Percentiles rank a stretch among this genome's conserved stretches.
Conservation (phyloP, 1,140 invertebrate species). For the Adoxophyes honmai region DNA sequence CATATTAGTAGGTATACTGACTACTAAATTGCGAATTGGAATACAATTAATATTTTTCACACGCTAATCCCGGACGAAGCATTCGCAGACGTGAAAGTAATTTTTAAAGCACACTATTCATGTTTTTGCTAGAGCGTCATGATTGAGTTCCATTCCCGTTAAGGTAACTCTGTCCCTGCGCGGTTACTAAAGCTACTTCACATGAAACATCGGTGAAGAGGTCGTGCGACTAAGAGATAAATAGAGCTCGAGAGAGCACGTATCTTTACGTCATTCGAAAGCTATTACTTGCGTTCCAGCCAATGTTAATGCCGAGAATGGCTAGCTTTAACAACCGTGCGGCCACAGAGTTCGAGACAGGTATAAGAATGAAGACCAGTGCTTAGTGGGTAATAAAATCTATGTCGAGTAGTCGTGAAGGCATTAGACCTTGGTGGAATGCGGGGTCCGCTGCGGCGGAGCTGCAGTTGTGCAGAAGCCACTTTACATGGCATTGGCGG, state of each 20-base stretch:
- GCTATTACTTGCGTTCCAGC: slow-evolving; percentile 2
- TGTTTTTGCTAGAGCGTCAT: not conserved
- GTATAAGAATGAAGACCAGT: slow-evolving; percentile 1
- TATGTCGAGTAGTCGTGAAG: slow-evolving; percentile 4
- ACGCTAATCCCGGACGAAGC: not conserved
- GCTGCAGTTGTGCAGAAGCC: slow-evolving; percentile 8
- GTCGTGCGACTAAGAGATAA: slow-evolving; percentile 7
- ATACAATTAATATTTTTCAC: slow-evolving; percentile 11
- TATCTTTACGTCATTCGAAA: slow-evolving; percentile 8
- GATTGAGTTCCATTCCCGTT: not conserved
- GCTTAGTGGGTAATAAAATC: slow-evolving; percentile 6
- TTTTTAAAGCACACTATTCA: not conserved
- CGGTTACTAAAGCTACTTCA: not conserved
- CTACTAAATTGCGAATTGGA: slow-evolving; percentile 2
- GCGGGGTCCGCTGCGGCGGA: not conserved
- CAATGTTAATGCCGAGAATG: not conserved
- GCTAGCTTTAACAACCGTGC: slow-evolving; percentile 2
- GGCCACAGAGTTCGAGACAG: not conserved
- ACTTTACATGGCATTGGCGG: not conserved
- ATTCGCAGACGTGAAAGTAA: slow-evolving; percentile 5
- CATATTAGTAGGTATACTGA: not conserved
- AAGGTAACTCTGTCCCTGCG: not conserved
- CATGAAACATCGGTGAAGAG: slow-evolving; percentile 5
- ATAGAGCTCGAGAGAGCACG: slow-evolving; percentile 1
- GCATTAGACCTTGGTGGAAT: not conserved